Evolutionary conservation across 2,888 invertebrate genomes (phyloP), one percentile per base, ranked within the genome.

Genomic region (Suillia variegata): DNA sequence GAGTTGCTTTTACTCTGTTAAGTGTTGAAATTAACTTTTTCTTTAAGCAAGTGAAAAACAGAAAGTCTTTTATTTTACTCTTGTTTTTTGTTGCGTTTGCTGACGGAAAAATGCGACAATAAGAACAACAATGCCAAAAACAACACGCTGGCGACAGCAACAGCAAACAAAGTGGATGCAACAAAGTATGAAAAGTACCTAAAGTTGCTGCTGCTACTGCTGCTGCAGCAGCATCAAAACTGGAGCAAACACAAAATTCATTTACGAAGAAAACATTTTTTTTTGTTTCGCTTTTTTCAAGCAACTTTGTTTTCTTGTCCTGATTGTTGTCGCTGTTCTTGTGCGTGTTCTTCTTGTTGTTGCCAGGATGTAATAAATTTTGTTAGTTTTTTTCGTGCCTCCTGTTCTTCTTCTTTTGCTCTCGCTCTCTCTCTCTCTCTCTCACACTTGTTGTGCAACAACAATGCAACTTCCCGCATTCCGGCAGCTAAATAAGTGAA

Each of bases 181-280:
- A 45, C 20, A 26, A 26, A 26, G 26, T 26, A 26, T 26, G 26
- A 26, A 26, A 26, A 26, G 26, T 10, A 26, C n/a, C n/a, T n/a
- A n/a, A n/a, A n/a, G n/a, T n/a, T n/a, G n/a, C n/a, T n/a, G n/a
- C n/a, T n/a, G n/a, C n/a, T n/a, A n/a, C n/a, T n/a, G n/a, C n/a
- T n/a, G n/a, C n/a, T n/a, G n/a, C n/a, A 45, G 18, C 18, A 18
- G 38, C n/a, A 38, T 8, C 38, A 53, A 54, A 61, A 58, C 45
- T 58, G 38, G 58, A 58, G 55, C 58, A 55, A 58, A 58, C 58
- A 58, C 55, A 58, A 61, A 61, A 61, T 58, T 61, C 58, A 61
- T 61, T 61, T 61, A 58, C 58, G 61, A 61, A 54, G 57, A 61
- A 57, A 48, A 38, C 31, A 31, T 31, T 31, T 21, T 12, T 52